phyloP scores from a whole-genome alignment of 2,888 invertebrate species.

The Gortyna flavago region DNA sequence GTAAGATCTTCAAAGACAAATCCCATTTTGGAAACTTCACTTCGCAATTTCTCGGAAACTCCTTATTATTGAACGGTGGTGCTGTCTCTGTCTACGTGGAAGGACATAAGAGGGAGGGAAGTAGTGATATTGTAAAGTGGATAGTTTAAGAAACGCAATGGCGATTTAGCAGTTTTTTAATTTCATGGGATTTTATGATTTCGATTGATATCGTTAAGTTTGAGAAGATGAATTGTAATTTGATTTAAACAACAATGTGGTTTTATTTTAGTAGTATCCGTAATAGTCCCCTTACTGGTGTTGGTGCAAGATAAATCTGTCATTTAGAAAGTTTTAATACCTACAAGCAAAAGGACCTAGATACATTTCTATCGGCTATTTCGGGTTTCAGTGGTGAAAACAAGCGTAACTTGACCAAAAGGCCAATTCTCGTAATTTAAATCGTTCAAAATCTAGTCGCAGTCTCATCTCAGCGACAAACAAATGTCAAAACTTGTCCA shows the following conservation, averaged over 20 bases:
- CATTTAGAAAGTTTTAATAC: not conserved
- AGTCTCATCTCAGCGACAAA: too few species aligned
- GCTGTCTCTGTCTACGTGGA: conserved; percentile 29
- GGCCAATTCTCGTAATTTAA: too few species aligned
- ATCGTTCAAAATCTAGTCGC: too few species aligned
- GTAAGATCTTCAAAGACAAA: conserved; percentile 64
- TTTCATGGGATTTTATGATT: conserved; percentile 33
- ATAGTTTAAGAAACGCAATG: conserved; percentile 44
- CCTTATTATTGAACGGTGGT: conserved; percentile 56
- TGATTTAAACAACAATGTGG: too few species aligned
- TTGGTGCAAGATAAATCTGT: not conserved
- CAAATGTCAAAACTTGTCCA: too few species aligned
- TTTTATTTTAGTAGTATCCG: not conserved
- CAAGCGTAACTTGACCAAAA: too few species aligned
- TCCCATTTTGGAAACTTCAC: conserved; percentile 62
- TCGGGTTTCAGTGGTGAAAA: not conserved
- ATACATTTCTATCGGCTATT: not conserved
- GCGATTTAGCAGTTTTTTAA: conserved; percentile 31
- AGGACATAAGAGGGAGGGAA: conserved; percentile 20
- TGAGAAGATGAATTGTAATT: not conserved
- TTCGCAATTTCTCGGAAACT: conserved; percentile 48
- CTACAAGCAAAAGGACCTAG: not conserved
- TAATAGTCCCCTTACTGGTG: too few species aligned
- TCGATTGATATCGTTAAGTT: not conserved
- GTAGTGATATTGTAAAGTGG: conserved; percentile 38